Base-by-base conservation (phyloP, 2,797 vertebrate genomes). In the Acanthis flammea region DNA sequence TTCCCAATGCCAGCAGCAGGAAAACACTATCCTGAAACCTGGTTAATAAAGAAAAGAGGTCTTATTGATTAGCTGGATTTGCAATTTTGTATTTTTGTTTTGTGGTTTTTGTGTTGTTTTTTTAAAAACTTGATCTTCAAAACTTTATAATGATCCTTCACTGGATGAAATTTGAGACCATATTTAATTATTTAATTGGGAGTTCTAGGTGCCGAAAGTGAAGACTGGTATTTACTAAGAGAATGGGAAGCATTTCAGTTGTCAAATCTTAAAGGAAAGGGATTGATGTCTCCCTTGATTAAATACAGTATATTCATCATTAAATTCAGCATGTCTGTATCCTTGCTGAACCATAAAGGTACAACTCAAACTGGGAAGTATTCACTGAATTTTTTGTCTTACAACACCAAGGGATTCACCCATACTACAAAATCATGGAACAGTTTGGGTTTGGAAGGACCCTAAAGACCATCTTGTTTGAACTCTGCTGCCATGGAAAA, bases 41-140 rank as follows among this genome's bases (percentile, higher is more conserved):
- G 23, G 42, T 57, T 95, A 90, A 94, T 68, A 80, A 92, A 73
- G 53, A 88, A 42, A 91, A 94, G 71, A 66, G n/a, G 35, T 83
- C 74, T 88, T 92, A 92, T 27, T 89, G 87, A 62, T 82, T 74
- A 61, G 61, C 24, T 37, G 54, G 39, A 91, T 83, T 44, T 81
- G 33, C 48, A 75, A 45, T 83, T 77, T 75, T 51, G 53, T 24
- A 14, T 3, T 35, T 53, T n/a, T 47, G 16, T 4, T 28, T 19
- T 6, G 10, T 51, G 39, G 71, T 84, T 81, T 77, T n/a, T 37
- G 35, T 19, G 17, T 6, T 25, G 12, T 35, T 71, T 58, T 86
- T 79, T 83, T 13, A 39, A 39, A 39, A 68, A 90, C 17, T 58
- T 65, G 4, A 45, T 77, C 35, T 57, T 75, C 39, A 31, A 68